These are phyloP conservation scores for Bos indicus DNA, from an alignment of 2,113 vertebrate species.

Conservation along the genomic window DNA sequence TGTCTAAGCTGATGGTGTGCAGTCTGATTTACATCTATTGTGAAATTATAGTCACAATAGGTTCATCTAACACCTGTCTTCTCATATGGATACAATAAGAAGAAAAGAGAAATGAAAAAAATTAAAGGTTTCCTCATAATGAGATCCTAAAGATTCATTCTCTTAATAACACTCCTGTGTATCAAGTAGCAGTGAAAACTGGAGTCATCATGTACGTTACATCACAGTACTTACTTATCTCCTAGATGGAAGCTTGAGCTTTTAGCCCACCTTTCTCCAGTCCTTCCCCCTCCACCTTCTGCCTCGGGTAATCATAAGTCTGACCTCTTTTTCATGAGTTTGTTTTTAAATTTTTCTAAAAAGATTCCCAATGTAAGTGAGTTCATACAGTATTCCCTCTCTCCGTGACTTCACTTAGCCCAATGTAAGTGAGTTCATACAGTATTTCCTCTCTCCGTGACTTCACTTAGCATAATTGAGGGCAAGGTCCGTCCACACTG, in stretches of 20 bases:
- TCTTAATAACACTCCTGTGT: neutral
- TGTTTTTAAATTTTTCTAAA: neutral
- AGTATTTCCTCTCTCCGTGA: neutral
- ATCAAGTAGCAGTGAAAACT: rapidly evolving
- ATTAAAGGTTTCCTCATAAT: neutral
- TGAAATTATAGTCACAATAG: too few relatives aligned
- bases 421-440: neutral
- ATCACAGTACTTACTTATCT: neutral
- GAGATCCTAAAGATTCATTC: too few relatives aligned
- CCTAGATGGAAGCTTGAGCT: too few relatives aligned
- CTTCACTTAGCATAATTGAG: neutral
- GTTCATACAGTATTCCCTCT: neutral
- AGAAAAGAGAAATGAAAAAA: neutral
- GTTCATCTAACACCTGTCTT: neutral
- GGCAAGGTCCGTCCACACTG: neutral
- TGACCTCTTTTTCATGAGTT: neutral
- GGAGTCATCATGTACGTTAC: rapidly evolving
- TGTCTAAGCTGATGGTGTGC: neutral
- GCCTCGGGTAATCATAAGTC: neutral
- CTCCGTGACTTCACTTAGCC: too few relatives aligned
- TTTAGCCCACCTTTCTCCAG: neutral
- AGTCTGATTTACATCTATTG: neutral
- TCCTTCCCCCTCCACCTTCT: too few relatives aligned
- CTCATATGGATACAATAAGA: neutral
- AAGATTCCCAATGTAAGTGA: neutral